These are phyloP conservation scores for Cynoglossus semilaevis DNA, from an alignment of 2,113 vertebrate species.

Conservation along the genomic window DNA sequence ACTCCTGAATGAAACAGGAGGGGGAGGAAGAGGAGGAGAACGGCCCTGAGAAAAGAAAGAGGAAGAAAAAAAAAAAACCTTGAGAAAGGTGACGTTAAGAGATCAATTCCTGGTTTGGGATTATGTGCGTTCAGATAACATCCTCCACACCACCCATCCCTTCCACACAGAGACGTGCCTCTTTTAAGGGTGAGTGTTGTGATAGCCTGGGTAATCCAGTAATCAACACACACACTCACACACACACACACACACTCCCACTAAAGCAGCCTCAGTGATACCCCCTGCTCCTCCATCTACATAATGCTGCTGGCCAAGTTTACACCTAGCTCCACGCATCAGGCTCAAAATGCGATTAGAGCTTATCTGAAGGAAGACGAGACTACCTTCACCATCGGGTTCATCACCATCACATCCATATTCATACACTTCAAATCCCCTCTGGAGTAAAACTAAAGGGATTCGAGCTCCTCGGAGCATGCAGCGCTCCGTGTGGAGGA, in stretches of 20 bases:
- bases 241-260: slow-evolving; percentile 41
- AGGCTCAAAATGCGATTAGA: slow-evolving; percentile 69
- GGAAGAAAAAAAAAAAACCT: slow-evolving; percentile 25
- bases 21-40: slow-evolving; percentile 17
- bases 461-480: slow-evolving; percentile 64
- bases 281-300: slow-evolving; percentile 31
- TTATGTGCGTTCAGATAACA: slow-evolving; percentile 70
- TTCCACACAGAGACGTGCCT: slow-evolving; percentile 51
- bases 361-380: slow-evolving; percentile 69
- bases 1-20: slow-evolving; percentile 36
- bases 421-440: slow-evolving; percentile 68
- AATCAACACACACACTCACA: slow-evolving; percentile 23
- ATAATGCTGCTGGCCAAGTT: slow-evolving; percentile 64
- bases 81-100: slow-evolving; percentile 58
- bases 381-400: slow-evolving; percentile 68
- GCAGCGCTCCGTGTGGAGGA: slow-evolving; percentile 35
- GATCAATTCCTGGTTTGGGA: slow-evolving; percentile 72
- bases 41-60: slow-evolving; percentile 11
- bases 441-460: slow-evolving; percentile 62
- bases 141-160: slow-evolving; percentile 53
- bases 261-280: not conserved
- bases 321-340: slow-evolving; percentile 64
- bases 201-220: slow-evolving; percentile 34
- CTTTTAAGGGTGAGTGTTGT: slow-evolving; percentile 48
- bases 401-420: slow-evolving; percentile 69